Conservation (phyloP, 2,888 invertebrate species). For the Chloroclystis v-ata region DNA sequence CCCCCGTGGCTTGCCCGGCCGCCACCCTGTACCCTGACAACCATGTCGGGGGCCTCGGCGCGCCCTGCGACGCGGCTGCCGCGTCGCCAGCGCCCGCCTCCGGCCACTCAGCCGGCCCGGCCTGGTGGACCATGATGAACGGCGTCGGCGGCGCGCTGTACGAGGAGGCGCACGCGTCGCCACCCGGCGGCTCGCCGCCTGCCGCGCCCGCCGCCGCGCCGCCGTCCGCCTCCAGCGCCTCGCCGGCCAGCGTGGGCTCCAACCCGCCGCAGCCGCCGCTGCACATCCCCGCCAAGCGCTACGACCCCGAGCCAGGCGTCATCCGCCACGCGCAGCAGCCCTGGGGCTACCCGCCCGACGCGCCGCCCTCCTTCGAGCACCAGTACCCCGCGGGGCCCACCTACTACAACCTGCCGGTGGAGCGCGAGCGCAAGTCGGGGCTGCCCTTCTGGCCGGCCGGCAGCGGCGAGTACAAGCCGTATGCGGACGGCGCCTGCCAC, state of each 20-base stretch:
- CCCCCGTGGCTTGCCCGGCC: slow-evolving; percentile 89
- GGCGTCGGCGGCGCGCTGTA: slow-evolving; percentile 86
- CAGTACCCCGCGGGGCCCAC: slow-evolving; percentile 83
- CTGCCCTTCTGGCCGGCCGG: slow-evolving; percentile 84
- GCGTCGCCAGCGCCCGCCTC: slow-evolving; percentile 88
- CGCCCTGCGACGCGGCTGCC: slow-evolving; percentile 83
- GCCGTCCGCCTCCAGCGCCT: slow-evolving; percentile 74
- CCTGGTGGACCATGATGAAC: slow-evolving; percentile 92
- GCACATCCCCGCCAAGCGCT: slow-evolving; percentile 93
- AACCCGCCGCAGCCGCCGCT: slow-evolving; percentile 87
- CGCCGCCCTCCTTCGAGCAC: slow-evolving; percentile 81
- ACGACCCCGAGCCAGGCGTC: slow-evolving; percentile 82
- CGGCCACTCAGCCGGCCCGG: slow-evolving; percentile 90
- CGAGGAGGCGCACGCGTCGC: slow-evolving; percentile 83
- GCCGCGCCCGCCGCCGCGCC: slow-evolving; percentile 84
- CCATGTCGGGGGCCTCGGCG: slow-evolving; percentile 82
- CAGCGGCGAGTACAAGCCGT: slow-evolving; percentile 81
- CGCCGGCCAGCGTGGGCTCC: slow-evolving; percentile 80
- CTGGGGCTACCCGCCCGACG: slow-evolving; percentile 86
- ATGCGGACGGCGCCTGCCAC: slow-evolving; percentile 80
- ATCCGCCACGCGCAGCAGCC: slow-evolving; percentile 87
- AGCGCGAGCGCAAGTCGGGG: slow-evolving; percentile 80
- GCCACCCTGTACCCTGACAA: slow-evolving; percentile 90
- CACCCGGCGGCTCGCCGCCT: slow-evolving; percentile 79
- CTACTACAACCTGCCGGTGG: slow-evolving; percentile 85